A percentile compares a stretch with the other conserved stretches of the same genome.
Evolutionary conservation across 2,113 vertebrate species (phyloP).

Genomic region (Cinclus mexicanus): DNA sequence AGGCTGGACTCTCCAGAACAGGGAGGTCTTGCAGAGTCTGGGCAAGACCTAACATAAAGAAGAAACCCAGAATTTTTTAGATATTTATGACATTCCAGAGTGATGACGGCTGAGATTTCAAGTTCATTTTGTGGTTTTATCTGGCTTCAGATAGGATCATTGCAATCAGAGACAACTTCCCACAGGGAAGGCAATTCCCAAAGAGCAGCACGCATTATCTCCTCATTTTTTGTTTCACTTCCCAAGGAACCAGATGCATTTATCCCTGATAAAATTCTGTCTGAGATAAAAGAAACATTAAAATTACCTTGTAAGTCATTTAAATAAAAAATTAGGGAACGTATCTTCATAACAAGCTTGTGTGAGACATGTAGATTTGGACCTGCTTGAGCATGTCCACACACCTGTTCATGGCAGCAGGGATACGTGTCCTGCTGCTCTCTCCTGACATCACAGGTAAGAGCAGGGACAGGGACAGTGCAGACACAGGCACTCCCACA

Average conservation of each 20-base stretch:
- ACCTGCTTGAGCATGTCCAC: neutral
- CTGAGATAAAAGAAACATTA: neutral
- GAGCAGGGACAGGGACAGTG: neutral
- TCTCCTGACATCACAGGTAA: neutral
- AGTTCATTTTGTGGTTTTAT: neutral
- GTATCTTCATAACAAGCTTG: neutral
- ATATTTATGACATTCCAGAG: neutral
- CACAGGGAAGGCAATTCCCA: neutral
- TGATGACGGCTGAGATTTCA: neutral
- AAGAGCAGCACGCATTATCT: neutral
- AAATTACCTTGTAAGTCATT: neutral
- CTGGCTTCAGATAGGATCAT: neutral
- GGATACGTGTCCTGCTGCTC: neutral
- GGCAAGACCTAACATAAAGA: neutral
- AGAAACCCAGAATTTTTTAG: neutral
- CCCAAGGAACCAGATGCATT: neutral
- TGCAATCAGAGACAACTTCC: neutral
- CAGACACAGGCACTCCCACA: neutral
- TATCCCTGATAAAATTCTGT: neutral
- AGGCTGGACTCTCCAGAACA: neutral
- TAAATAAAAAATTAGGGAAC: neutral
- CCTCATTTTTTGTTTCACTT: neutral
- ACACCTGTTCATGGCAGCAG: rapidly evolving
- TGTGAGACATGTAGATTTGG: neutral
- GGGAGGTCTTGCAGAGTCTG: neutral